Conservation (phyloP, 2,797 vertebrate species). For the Harpagifer antarcticus region DNA sequence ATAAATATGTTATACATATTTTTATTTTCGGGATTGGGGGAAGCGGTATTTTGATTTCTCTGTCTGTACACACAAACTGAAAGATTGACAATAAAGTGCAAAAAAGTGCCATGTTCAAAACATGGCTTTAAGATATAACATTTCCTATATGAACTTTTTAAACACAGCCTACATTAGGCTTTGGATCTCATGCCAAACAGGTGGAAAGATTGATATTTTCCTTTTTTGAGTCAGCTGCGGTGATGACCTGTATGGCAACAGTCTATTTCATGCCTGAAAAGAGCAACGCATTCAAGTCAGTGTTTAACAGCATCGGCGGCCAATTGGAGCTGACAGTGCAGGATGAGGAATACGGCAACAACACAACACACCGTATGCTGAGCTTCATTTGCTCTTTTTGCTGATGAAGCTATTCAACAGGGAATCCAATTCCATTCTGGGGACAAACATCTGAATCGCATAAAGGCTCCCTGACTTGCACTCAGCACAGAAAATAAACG, state of each 20-base stretch:
- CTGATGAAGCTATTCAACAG: conserved; percentile 58
- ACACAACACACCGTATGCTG: conserved; percentile 46
- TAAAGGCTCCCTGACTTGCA: conserved; percentile 47
- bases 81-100: background rate
- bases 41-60: no score
- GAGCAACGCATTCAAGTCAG: conserved; percentile 46
- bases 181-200: conserved; percentile 18
- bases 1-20: no score
- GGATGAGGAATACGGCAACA: conserved; percentile 46
- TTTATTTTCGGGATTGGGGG: no score
- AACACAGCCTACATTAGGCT: conserved; percentile 1
- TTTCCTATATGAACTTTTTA: background rate
- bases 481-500: conserved; percentile 21
- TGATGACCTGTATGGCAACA: conserved; percentile 47
- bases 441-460: conserved; percentile 59
- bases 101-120: conserved; percentile 5
- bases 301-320: conserved; percentile 44
- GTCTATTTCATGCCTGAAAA: conserved; percentile 62
- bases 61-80: no score
- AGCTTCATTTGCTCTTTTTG: conserved; percentile 54
- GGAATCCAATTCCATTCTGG: conserved; percentile 57
- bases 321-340: conserved; percentile 61
- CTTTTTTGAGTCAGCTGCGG: conserved; percentile 37
- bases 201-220: conserved; percentile 27
- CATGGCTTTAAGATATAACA: background rate